phyloP scores from a whole-genome alignment of 2,888 invertebrate genomes.

The Muscina levida region DNA sequence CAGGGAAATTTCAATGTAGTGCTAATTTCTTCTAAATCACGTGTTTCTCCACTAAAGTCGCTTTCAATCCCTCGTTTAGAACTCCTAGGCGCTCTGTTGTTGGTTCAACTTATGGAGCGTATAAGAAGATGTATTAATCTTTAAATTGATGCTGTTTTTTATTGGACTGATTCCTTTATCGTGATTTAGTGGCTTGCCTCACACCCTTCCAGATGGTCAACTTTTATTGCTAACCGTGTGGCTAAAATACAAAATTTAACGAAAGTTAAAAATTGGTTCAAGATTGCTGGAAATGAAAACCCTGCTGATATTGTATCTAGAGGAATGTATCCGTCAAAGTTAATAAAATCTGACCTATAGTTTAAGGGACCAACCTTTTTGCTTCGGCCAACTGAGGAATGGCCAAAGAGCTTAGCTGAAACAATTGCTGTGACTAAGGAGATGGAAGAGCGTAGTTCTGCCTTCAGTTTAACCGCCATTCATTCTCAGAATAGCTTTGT shows the following conservation, averaged over 20 bases:
- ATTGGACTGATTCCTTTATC: slow-evolving; percentile 18
- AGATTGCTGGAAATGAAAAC: slow-evolving; percentile 18
- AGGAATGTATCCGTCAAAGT: background rate
- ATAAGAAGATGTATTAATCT: background rate
- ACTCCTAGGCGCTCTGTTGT: background rate
- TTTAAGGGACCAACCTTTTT: no score
- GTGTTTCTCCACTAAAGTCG: slow-evolving; percentile 10
- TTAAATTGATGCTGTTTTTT: background rate
- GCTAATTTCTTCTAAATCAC: background rate
- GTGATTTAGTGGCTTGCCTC: slow-evolving; percentile 7
- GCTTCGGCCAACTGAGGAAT: background rate
- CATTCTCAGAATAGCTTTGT: background rate
- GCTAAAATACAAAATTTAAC: slow-evolving; percentile 16
- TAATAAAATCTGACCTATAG: background rate
- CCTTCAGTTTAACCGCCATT: background rate
- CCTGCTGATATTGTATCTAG: slow-evolving; percentile 10
- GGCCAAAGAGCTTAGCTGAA: background rate
- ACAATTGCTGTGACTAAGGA: background rate
- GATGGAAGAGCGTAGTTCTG: background rate
- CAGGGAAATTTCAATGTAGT: background rate
- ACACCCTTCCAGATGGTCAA: background rate
- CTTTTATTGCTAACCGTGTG: slow-evolving; percentile 31
- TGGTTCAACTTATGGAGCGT: background rate
- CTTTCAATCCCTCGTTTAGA: background rate
- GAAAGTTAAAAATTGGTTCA: background rate